Evolutionary conservation across 2,888 invertebrate species (phyloP), one percentile per base, ranked within the genome.

Genomic region (Drosophila neotestacea): DNA sequence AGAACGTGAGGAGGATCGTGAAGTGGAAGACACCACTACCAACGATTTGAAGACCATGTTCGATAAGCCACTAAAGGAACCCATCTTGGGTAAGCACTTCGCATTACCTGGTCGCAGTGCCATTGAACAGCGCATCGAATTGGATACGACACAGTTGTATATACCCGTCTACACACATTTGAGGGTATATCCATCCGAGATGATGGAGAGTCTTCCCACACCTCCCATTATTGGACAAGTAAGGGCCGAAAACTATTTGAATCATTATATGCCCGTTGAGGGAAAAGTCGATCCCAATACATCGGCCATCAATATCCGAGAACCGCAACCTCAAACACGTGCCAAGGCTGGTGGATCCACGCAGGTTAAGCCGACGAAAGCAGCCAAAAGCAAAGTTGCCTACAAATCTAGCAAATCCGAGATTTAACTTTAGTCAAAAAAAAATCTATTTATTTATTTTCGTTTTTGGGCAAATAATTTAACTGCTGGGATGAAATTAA

Each of bases 141-240:
- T 96, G 76, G 95, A 96, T 90, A 94, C 94, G 79, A 94, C 94
- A 6, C 93, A 95, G 75, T 93, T 94, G 69, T 93, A 94, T 79
- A 95, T 95, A 91, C 95, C 96, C 59, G 94, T 96, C 72, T 96
- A 95, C 92, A 91, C 94, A 65, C 95, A 96, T 92, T 93, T 96
- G 76, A 94, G 94, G 82, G 94, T 95, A 90, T 94, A 95, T 79
- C 93, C 94, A 47, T 93, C 95, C 51, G 91, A 91, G 85, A 93
- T 94, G 60, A 93, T 95, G 80, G 93, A 93, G 54, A 93, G 94
- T 39, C 94, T 95, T 61, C 88, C 93, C 56, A 94, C 94, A 71
- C 95, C 95, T 22, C 85, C 87, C 76, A 91, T 93, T 42, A 93
- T 94, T 79, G 92, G 91, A 47, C 92, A 91, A 65, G 93, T 93